These are phyloP conservation scores for Tachina lurida DNA, from an alignment of 2,888 invertebrate genomes.

Conservation along the genomic window DNA sequence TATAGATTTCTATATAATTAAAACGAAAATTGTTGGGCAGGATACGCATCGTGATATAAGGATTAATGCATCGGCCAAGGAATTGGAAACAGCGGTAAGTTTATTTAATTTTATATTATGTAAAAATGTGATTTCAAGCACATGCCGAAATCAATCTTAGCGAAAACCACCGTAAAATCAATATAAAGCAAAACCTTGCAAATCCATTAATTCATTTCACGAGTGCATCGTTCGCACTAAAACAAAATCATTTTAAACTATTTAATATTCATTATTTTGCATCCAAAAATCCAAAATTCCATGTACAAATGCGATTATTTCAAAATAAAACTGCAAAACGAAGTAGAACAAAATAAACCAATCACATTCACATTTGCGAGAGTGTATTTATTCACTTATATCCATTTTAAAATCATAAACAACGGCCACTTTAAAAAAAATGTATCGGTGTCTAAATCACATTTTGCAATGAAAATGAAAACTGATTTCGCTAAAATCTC, in stretches of 20 bases:
- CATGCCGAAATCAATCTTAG: background rate
- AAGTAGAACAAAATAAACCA: conserved; percentile 6
- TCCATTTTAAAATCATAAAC: conserved; percentile 34
- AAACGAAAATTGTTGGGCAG: conserved; percentile 80
- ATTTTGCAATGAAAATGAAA: conserved; percentile 27
- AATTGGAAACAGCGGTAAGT: conserved; percentile 89
- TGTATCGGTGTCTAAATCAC: background rate
- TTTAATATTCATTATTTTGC: background rate
- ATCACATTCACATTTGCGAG: background rate
- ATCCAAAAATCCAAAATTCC: conserved; percentile 2
- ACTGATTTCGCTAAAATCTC: conserved; percentile 55
- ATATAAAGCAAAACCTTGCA: background rate
- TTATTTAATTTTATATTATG: background rate
- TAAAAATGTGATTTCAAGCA: background rate
- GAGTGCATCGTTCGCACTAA: background rate
- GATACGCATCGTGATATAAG: conserved; percentile 81
- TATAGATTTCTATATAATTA: conserved; percentile 90
- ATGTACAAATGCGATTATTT: background rate
- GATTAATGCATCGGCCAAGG: conserved; percentile 86
- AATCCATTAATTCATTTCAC: background rate
- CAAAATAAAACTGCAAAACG: background rate
- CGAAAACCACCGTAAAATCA: background rate
- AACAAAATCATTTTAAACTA: background rate
- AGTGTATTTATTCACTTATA: conserved; percentile 13
- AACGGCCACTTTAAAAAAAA: conserved; percentile 16